Evolutionary conservation across 1,140 invertebrate species (phyloP).

Genomic region (Platorchestia sp.): DNA sequence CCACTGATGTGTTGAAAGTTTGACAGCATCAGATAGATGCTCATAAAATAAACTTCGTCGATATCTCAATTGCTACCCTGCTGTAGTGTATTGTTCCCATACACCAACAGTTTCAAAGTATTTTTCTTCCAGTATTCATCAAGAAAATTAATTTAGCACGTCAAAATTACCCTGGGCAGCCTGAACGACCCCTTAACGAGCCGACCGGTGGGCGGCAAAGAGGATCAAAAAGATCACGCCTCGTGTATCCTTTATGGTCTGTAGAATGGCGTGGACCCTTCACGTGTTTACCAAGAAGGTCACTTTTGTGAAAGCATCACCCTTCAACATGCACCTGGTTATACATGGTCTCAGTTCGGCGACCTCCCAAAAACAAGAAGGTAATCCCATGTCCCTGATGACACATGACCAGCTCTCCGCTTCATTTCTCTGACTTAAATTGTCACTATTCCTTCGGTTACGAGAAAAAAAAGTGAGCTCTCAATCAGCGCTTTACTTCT

Average conservation of each 20-base stretch:
- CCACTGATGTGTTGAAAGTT: no score
- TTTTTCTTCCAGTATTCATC: background rate
- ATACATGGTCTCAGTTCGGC: background rate
- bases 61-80: background rate
- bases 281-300: conserved; percentile 24
- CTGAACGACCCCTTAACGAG: background rate
- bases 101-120: background rate
- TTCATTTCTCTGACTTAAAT: background rate
- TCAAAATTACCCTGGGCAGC: background rate
- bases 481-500: background rate
- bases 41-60: background rate
- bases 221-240: conserved; percentile 25
- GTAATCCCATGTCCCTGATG: background rate
- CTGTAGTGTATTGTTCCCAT: background rate
- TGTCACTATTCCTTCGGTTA: background rate
- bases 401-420: background rate
- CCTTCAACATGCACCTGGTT: conserved; percentile 43
- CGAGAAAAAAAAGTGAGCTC: background rate
- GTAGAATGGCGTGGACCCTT: background rate
- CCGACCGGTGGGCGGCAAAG: background rate
- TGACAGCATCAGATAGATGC: no score
- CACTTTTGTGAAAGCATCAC: background rate
- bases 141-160: background rate
- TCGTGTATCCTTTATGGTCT: background rate
- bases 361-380: background rate